These are phyloP conservation scores for Epinotia ramella DNA, from an alignment of 2,888 invertebrate genomes.

Conservation along the genomic window DNA sequence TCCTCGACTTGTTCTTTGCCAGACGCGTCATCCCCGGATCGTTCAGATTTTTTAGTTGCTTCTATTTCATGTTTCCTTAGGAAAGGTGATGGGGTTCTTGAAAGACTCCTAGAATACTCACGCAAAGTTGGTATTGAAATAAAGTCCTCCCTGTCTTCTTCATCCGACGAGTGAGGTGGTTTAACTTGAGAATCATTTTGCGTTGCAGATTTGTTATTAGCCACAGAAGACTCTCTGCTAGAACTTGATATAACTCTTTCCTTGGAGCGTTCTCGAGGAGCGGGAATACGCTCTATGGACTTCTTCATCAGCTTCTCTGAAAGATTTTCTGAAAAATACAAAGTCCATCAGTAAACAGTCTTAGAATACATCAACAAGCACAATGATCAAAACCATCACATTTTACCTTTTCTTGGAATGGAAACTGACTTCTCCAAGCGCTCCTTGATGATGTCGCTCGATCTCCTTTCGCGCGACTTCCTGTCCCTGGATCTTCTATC, in stretches of 20 bases:
- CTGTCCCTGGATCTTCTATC: constrained; percentile 77
- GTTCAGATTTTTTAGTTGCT: constrained; percentile 73
- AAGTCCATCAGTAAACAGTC: not conserved
- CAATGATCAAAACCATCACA: not conserved
- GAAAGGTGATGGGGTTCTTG: constrained; percentile 95
- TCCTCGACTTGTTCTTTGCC: constrained; percentile 80
- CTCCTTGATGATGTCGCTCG: constrained; percentile 79
- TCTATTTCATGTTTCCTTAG: constrained; percentile 88
- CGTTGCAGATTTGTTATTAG: constrained; percentile 67
- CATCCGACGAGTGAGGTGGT: constrained; percentile 71
- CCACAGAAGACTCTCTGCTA: constrained; percentile 79
- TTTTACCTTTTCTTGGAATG: constrained; percentile 77
- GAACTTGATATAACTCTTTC: constrained; percentile 76
- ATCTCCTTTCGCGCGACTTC: constrained; percentile 80
- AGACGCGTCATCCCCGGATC: constrained; percentile 76
- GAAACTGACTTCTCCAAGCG: constrained; percentile 80
- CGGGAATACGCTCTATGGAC: constrained; percentile 70
- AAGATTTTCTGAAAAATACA: constrained; percentile 66
- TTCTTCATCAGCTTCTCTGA: constrained; percentile 70
- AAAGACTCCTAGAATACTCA: constrained; percentile 90
- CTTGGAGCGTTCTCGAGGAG: constrained; percentile 65
- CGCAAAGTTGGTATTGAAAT: constrained; percentile 70
- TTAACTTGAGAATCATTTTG: constrained; percentile 66
- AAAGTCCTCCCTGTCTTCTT: constrained; percentile 76
- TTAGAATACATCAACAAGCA: not conserved